A percentile compares a stretch with the other conserved stretches of the same genome.
Conservation (phyloP, 2,888 invertebrate species). For the Melinopterus prodromus region DNA sequence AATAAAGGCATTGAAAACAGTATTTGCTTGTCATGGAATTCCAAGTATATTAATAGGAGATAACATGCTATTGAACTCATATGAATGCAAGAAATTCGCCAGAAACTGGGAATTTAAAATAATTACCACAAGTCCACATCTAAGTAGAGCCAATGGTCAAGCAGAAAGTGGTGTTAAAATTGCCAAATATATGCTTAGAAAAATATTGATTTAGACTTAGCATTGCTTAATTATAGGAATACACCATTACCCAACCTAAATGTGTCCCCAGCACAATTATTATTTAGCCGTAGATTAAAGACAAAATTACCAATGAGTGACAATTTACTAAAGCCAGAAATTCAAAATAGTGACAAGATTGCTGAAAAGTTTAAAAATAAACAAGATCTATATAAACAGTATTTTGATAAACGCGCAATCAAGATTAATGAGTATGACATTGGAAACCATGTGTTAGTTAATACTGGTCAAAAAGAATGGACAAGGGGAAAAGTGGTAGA, state of each 20-base stretch:
- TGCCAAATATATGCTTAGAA: slow-evolving; percentile 41
- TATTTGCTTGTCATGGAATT: too few relatives aligned
- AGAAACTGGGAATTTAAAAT: slow-evolving; percentile 40
- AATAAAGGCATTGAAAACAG: too few relatives aligned
- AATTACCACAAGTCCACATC: slow-evolving; percentile 42
- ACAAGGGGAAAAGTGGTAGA: too few relatives aligned
- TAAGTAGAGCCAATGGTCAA: slow-evolving; percentile 39
- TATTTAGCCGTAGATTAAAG: too few relatives aligned
- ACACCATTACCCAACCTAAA: slow-evolving; percentile 35
- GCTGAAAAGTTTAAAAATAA: slow-evolving; percentile 8
- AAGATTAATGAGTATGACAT: background rate
- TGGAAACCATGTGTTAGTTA: too few relatives aligned
- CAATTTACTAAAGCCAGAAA: too few relatives aligned
- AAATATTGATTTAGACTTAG: slow-evolving; percentile 31
- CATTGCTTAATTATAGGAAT: slow-evolving; percentile 40
- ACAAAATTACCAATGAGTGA: too few relatives aligned
- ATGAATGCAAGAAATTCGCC: slow-evolving; percentile 39
- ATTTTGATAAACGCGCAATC: slow-evolving; percentile 12
- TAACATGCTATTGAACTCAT: too few relatives aligned
- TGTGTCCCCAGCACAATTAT: too few relatives aligned
- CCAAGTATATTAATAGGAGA: too few relatives aligned
- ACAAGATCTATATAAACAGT: slow-evolving; percentile 21
- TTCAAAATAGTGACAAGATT: too few relatives aligned
- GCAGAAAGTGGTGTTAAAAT: slow-evolving; percentile 40
- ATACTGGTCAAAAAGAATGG: too few relatives aligned